Conservation (phyloP, 2,113 vertebrate species). For the Castor canadensis region DNA sequence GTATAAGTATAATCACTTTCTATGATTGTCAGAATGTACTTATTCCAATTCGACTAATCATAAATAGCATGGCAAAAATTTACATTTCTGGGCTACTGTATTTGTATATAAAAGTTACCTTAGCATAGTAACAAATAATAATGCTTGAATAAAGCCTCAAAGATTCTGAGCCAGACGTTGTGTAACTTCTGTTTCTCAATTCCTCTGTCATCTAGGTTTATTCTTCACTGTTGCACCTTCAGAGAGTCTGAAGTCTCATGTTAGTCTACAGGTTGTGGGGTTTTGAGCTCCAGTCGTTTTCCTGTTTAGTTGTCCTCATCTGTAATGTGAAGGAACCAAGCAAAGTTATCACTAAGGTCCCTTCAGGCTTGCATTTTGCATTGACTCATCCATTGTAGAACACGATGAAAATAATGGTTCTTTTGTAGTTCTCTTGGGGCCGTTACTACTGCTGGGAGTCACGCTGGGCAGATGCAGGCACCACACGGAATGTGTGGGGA, state of each 20-base stretch:
- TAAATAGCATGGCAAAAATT: neutral
- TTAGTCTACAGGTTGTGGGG: neutral
- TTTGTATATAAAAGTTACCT: neutral
- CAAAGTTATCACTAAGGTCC: neutral
- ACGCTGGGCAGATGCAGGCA: neutral
- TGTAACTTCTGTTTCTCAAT: neutral
- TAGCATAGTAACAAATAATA: neutral
- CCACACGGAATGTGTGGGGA: neutral
- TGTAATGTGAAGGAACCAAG: neutral
- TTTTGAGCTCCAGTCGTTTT: neutral
- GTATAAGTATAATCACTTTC: neutral
- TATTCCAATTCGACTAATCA: neutral
- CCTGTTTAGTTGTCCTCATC: neutral
- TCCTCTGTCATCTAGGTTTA: neutral
- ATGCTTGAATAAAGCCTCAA: neutral
- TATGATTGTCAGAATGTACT: neutral
- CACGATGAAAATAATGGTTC: constrained; percentile 8
- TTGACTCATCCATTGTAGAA: constrained; percentile 15
- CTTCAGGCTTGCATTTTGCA: constrained; percentile 18
- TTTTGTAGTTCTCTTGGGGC: constrained; percentile 19
- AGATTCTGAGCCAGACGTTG: neutral
- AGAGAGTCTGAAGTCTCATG: neutral
- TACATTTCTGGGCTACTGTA: neutral
- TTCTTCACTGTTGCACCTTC: neutral
- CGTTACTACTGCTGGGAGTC: neutral